phyloP scores from a whole-genome alignment of 37 sponge, comb jelly and placozoan species.

The Axinella damicornis region DNA sequence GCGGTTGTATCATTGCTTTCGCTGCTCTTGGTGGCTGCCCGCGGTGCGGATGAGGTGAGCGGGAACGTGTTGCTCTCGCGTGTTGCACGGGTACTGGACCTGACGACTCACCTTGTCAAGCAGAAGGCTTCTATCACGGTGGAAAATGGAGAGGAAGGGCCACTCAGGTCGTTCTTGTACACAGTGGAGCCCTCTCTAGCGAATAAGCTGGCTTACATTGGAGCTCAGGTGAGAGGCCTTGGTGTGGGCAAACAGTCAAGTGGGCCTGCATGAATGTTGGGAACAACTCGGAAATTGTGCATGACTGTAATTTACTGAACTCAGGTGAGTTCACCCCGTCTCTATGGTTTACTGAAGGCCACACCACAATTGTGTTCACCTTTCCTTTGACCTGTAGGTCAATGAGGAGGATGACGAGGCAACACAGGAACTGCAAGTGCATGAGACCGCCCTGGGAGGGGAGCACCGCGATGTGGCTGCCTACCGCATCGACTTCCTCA shows the following conservation, averaged over 20 bases:
- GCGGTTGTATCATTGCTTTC: too few relatives aligned
- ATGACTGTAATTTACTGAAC: too few relatives aligned
- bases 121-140: conserved; percentile 36
- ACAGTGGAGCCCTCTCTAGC: conserved; percentile 28
- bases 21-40: not conserved
- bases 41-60: conserved; percentile 7
- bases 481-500: conserved; percentile 43
- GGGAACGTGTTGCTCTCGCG: conserved; percentile 10
- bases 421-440: not conserved
- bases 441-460: not conserved
- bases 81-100: conserved; percentile 43
- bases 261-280: too few relatives aligned
- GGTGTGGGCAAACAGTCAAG: not conserved
- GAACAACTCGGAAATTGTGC: too few relatives aligned
- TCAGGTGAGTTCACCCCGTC: too few relatives aligned
- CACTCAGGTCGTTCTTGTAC: conserved; percentile 14
- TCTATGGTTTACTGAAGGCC: too few relatives aligned
- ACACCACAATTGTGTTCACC: too few relatives aligned
- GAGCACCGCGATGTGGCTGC: not conserved
- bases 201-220: conserved; percentile 53
- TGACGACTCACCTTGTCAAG: conserved; percentile 48
- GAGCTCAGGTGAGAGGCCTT: conserved; percentile 51
- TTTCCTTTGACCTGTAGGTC: not conserved
- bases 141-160: conserved; percentile 23
- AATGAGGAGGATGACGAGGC: not conserved